Evolutionary conservation across 2,888 invertebrate genomes (phyloP).

Genomic region (Acleris sparsana): DNA sequence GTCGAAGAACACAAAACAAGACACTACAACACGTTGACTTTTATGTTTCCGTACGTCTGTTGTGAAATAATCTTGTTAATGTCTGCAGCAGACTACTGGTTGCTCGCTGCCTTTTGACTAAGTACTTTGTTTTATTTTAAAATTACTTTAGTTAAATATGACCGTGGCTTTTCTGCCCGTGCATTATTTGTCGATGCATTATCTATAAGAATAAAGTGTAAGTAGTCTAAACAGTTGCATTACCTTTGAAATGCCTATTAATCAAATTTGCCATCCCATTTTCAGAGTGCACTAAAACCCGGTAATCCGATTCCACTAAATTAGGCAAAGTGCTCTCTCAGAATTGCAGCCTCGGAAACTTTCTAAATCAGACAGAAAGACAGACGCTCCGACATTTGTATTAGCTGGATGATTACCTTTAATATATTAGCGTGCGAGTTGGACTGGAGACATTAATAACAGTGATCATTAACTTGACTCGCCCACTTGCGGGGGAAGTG

Average conservation of each 20-base stretch:
- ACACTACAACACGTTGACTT: no score
- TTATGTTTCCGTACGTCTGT: no score
- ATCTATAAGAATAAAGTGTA: background rate
- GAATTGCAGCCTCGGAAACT: conserved; percentile 22
- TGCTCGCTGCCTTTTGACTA: no score
- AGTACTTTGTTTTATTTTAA: no score
- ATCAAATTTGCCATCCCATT: background rate
- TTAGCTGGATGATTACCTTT: conserved; percentile 21
- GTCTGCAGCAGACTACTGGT: no score
- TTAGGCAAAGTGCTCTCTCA: conserved; percentile 30
- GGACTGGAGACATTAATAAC: conserved; percentile 22
- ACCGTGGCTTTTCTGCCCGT: no score
- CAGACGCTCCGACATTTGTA: conserved; percentile 17
- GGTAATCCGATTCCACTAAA: conserved; percentile 19
- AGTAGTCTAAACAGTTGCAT: background rate
- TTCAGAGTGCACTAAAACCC: conserved; percentile 1
- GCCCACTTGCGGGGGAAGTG: conserved; percentile 26
- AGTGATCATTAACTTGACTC: conserved; percentile 14
- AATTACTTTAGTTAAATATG: no score
- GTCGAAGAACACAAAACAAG: no score
- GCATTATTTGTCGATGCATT: no score
- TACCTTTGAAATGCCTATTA: background rate
- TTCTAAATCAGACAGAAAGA: conserved; percentile 23
- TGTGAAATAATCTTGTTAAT: no score
- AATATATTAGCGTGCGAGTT: conserved; percentile 11